phyloP scores from a whole-genome alignment of 1,140 invertebrate genomes.

The Temnothorax curvispinosus region DNA sequence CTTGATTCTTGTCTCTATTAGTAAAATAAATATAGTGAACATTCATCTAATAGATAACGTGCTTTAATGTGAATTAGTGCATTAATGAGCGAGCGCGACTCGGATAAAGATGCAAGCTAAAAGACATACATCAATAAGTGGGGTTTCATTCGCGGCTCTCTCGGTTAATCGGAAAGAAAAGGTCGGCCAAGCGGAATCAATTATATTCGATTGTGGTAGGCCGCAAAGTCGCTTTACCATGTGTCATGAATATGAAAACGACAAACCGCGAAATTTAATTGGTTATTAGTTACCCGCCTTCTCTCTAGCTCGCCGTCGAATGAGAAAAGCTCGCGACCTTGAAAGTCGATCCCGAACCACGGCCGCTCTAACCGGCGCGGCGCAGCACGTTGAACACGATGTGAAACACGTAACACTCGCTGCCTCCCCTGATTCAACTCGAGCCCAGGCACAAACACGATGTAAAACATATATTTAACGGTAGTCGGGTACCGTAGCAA shows the following conservation, averaged over 20 bases:
- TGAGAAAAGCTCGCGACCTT: conserved; percentile 60
- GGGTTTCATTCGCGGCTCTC: background rate
- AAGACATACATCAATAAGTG: background rate
- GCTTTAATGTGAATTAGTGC: background rate
- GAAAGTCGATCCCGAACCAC: conserved; percentile 61
- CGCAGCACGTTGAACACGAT: conserved; percentile 29
- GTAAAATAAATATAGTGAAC: background rate
- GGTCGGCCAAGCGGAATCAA: conserved; percentile 65
- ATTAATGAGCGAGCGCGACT: background rate
- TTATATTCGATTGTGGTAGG: conserved; percentile 72
- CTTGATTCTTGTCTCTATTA: background rate
- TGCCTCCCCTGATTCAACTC: conserved; percentile 46
- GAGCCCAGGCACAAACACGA: conserved; percentile 50
- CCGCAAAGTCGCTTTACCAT: conserved; percentile 65
- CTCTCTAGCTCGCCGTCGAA: conserved; percentile 36
- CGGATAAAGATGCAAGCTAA: background rate
- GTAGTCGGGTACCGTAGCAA: conserved; percentile 73
- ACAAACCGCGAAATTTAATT: conserved; percentile 73
- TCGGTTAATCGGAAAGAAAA: conserved; percentile 25
- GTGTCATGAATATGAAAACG: conserved; percentile 63
- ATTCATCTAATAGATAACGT: too few relatives aligned
- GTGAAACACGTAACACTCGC: conserved; percentile 54
- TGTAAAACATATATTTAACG: conserved; percentile 76
- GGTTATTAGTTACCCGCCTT: conserved; percentile 45
- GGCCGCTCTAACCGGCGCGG: background rate